These are phyloP conservation scores for Spicauda simplicius DNA, from an alignment of 2,888 invertebrate species.

Conservation along the genomic window DNA sequence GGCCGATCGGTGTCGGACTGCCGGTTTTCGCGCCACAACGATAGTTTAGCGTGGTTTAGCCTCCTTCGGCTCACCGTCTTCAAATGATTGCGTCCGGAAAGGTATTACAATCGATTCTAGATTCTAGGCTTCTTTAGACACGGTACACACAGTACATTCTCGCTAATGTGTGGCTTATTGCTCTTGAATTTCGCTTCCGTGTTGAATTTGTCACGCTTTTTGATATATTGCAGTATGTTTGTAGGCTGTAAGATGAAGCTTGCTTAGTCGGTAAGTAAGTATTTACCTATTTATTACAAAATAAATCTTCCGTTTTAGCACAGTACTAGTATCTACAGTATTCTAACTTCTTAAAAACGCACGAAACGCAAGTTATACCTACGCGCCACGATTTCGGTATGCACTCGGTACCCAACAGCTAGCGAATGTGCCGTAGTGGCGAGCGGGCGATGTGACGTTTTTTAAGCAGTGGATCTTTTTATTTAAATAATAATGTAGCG, in stretches of 20 bases:
- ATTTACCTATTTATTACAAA: not conserved
- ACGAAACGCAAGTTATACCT: too few species aligned
- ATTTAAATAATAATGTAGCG: too few species aligned
- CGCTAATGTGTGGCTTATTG: slow-evolving; percentile 26
- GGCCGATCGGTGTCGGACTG: slow-evolving; percentile 61
- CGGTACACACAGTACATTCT: not conserved
- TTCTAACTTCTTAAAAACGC: too few species aligned
- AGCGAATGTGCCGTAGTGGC: too few species aligned
- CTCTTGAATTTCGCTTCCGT: slow-evolving; percentile 27
- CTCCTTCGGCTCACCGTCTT: slow-evolving; percentile 1
- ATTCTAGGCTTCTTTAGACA: slow-evolving; percentile 32
- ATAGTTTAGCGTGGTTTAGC: slow-evolving; percentile 21
- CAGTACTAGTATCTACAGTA: too few species aligned
- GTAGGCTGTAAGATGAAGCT: not conserved
- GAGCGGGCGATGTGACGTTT: too few species aligned
- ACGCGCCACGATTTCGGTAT: too few species aligned
- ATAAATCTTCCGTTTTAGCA: too few species aligned
- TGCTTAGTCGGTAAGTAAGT: not conserved
- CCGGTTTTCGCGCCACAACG: slow-evolving; percentile 73
- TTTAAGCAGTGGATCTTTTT: too few species aligned
- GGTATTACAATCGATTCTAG: slow-evolving; percentile 30
- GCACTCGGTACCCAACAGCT: too few species aligned
- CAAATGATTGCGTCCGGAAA: slow-evolving; percentile 23
- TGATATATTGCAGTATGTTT: not conserved
- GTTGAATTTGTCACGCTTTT: slow-evolving; percentile 14